phyloP scores from a whole-genome alignment of 2,113 vertebrate genomes.

The Aphelocoma coerulescens region DNA sequence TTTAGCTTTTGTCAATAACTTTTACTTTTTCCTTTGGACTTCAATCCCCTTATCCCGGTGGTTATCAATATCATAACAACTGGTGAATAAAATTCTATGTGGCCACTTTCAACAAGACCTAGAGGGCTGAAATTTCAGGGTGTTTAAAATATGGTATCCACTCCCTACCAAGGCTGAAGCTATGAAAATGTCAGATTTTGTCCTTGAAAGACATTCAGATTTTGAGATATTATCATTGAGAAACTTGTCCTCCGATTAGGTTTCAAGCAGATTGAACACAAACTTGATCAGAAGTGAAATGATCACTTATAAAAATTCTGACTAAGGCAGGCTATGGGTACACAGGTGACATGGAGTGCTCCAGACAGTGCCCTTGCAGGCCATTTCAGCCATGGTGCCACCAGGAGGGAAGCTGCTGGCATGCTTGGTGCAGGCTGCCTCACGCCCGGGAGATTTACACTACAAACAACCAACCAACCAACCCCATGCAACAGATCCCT shows the following conservation, averaged over 20 bases:
- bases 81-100: background rate
- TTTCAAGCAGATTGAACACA: background rate
- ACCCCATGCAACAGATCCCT: fast-evolving
- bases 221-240: background rate
- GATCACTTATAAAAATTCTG: background rate
- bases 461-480: too few species aligned
- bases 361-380: background rate
- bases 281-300: background rate
- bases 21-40: background rate
- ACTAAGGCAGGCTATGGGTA: background rate
- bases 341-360: background rate
- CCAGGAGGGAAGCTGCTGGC: background rate
- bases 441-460: background rate
- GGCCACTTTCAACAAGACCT: background rate
- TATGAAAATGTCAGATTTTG: background rate
- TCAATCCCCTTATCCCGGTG: background rate
- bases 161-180: background rate
- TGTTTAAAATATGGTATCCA: background rate
- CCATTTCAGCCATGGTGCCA: background rate
- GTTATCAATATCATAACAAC: background rate
- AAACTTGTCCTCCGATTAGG: background rate
- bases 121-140: background rate
- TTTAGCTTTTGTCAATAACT: background rate
- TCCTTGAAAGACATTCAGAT: background rate
- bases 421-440: background rate